Evolutionary conservation across 2,888 invertebrate species (phyloP), one percentile per base, ranked within the genome.

Genomic region (Graphium colonna): DNA sequence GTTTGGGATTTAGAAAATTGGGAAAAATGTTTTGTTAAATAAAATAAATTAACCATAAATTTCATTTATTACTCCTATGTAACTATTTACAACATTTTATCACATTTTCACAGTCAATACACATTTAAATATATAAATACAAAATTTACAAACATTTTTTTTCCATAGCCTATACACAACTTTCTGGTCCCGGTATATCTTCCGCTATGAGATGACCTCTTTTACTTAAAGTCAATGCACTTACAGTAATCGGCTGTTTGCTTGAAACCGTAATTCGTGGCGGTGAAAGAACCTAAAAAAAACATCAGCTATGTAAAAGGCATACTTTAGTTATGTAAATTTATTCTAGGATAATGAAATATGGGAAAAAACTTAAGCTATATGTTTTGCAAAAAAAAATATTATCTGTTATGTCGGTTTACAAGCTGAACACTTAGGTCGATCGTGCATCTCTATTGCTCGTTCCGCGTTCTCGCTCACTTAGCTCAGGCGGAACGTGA

Each of bases 131-230:
- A 61, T 60, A 51, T 60, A 58, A 61, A 60, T 63, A 63, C 61
- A 67, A 63, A 64, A 65, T 61, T 64, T 63, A 62, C 59, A 64
- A 57, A 57, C 53, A 57, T 56, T 59, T 21, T 38, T 61, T 50
- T 18, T 43, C 60, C 55, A 54, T 59, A 56, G 48, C 71, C 70
- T 85, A 89, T 73, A 89, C 89, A 81, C 89, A 89, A 71, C 89
- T 89, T 61, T 89, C 89, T 62, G 89, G 89, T 50, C 89, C 89
- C 51, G 89, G 89, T 58, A 89, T 86, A 63, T 88, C 88, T 68
- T 89, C 89, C 0, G 89, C 86, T 79, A 88, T 84, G 28, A 88
- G 81, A 60, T 87, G 88, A 59, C 86, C 87, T 70, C 89, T 71
- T 68, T 86, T 85, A 65, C 83, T 86, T 59, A 88, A 62, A 2